Base-by-base conservation (phyloP, 2,888 invertebrate species). In the Pseudococcus viburni region DNA sequence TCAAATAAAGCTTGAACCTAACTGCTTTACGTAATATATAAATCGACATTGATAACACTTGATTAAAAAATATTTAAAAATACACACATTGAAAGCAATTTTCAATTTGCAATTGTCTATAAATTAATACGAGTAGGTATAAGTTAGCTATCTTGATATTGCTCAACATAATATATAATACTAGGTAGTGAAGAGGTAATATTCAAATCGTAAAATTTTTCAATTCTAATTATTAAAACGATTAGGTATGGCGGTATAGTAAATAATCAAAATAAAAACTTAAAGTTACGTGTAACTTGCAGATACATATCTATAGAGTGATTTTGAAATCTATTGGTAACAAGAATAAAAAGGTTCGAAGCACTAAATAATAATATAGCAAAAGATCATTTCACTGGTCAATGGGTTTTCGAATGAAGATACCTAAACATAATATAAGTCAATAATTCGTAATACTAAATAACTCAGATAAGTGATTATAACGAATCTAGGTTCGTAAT, bases 271-370 rank as follows among this genome's bases (percentile, higher is more conserved):
- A 42, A 7, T 59, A n/a, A n/a, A 22, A 64, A 22, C 8, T 22
- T 19, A 1, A 64, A 64, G 9, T 19, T 8, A 64, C 1, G 19
- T 42, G 12, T 64, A 64, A 64, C 11, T 11, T 22, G 42, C 42
- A 51, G 51, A 51, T 12, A 17, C 4, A 51, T 51, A 51, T 51
- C 51, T 51, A 51, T 51, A 5, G 15, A 17, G 8, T 59, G 59
- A 59, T n/a, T 59, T 59, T 59, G 59, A 59, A 59, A 59, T 59
- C 59, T 59, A 59, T 59, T 51, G 42, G 42, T 42, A 42, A 42
- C 42, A 7, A 42, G 9, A 8, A 15, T 12, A 15, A 12, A 51
- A 11, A 51, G 51, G 51, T 4, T 1, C 11, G 15, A 15, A 12
- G 9, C 15, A 4, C 12, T 0, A 15, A 15, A 51, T 51, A 15